Conservation (phyloP, 2,888 invertebrate genomes). For the Bimastos eiseni region DNA sequence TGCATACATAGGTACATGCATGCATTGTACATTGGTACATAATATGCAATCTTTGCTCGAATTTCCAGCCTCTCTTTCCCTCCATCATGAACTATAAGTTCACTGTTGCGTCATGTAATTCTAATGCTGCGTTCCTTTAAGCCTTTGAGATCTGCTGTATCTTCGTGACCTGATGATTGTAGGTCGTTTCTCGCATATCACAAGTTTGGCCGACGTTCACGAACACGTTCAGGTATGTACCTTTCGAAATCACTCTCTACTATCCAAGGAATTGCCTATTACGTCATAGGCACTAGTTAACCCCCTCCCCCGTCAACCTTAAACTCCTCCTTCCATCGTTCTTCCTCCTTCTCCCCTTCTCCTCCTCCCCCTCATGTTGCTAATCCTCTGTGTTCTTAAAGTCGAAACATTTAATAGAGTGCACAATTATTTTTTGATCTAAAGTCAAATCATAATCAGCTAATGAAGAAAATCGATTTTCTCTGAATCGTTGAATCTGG, state of each 20-base stretch:
- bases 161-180: conserved; percentile 45
- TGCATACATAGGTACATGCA: no score
- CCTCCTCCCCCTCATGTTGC: no score
- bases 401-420: background rate
- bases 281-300: background rate
- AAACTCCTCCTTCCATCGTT: no score
- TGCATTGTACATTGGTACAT: no score
- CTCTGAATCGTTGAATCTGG: background rate
- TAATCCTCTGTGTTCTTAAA: no score
- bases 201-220: conserved; percentile 93
- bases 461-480: background rate
- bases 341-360: no score
- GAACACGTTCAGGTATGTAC: conserved; percentile 78
- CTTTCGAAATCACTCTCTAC: background rate
- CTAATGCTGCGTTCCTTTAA: background rate
- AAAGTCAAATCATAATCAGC: no score
- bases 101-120: no score
- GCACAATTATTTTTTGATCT: background rate
- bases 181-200: conserved; percentile 94
- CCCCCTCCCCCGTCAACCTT: background rate
- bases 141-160: background rate
- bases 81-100: no score
- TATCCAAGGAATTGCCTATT: background rate
- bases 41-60: background rate
- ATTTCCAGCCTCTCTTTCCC: background rate